Evolutionary conservation across 1,140 invertebrate species (phyloP), one percentile per base, ranked within the genome.

Genomic region (Brachionus rotundiformis): DNA sequence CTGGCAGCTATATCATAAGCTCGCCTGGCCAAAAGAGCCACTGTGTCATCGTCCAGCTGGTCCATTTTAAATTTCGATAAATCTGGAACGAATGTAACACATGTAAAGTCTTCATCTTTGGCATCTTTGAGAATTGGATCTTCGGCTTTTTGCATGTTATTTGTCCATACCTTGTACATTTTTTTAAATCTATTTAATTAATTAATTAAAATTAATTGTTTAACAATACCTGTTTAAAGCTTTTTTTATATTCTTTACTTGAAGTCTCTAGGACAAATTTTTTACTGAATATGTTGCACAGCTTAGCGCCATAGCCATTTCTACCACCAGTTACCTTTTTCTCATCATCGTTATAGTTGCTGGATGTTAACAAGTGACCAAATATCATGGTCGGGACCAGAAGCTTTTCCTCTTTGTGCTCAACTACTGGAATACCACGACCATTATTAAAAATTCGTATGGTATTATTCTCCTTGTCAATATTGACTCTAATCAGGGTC

Each of bases 361-460:
- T 98, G 2, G 96, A 99, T 47, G 98, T 99, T 71, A 99, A 89
- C 16, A 99, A 89, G 88, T 99, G 96, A 16, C 98, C 98, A 89
- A 99, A 99, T 83, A 99, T 99, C 93, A 99, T 94, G 0, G 97
- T 97, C 0, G 98, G 98, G 5, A 99, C 96, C 90, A 91, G 98
- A 94, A 99, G 96, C 84, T 99, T 98, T 87, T 99, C 96, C 31
- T 94, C 94, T 86, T 98, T 95, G 84, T 99, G 98, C 90, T 95
- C 92, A 0, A 94, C 94, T 5, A 99, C 95, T 2, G 98, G 98
- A 85, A 99, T 99, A 83, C 98, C 98, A 88, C 94, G 91, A 0
- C 98, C 97, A 89, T 99, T 99, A 87, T 99, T 99, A 91, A 93
- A 99, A 77, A 99, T 92, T 5, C 93, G 93, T 83, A 99, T 94